Evolutionary conservation across 2,797 vertebrate genomes (phyloP).

Genomic region (Loris lydekkerianus): DNA sequence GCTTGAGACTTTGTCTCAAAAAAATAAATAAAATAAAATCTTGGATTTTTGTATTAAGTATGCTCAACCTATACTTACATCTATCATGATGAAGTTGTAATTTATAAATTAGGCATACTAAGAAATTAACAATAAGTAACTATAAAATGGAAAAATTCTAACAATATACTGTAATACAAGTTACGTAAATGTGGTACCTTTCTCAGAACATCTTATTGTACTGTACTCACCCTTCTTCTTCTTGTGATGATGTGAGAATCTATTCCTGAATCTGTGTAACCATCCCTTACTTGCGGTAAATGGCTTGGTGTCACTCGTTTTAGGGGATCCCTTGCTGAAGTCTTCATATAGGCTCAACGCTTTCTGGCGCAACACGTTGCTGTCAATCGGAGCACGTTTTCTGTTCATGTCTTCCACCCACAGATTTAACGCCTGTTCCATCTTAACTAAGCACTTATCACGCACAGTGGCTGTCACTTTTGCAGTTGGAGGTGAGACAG

Average conservation of each 20-base stretch:
- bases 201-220: neutral
- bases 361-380: neutral
- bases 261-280: constrained; percentile 4
- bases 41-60: neutral
- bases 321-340: neutral
- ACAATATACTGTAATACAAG: neutral
- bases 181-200: neutral
- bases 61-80: neutral
- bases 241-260: neutral
- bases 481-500: neutral
- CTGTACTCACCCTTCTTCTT: neutral
- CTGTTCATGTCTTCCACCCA: constrained; percentile 33
- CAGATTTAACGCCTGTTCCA: neutral
- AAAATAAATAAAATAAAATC: no score
- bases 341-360: neutral
- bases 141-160: neutral
- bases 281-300: constrained; percentile 28
- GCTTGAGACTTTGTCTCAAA: no score
- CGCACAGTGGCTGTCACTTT: neutral
- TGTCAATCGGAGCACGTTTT: neutral
- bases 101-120: neutral
- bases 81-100: neutral
- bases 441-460: neutral
- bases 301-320: neutral
- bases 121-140: neutral